Evolutionary conservation across 2,797 vertebrate species (phyloP), one percentile per base, ranked within the genome.

Genomic region (Sebastes vulpes): DNA sequence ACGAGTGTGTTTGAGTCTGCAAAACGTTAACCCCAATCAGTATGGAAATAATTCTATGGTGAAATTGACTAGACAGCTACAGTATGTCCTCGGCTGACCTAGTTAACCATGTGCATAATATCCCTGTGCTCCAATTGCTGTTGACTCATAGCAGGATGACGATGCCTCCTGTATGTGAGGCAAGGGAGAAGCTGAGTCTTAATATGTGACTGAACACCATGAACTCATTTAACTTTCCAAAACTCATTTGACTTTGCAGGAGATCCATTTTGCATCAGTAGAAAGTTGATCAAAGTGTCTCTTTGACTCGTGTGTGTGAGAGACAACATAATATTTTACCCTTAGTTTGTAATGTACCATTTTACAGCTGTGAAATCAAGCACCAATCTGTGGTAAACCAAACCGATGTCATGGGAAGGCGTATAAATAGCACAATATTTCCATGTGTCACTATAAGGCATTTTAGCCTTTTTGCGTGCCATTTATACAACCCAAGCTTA

Each of bases 51-150:
- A 77, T 83, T 86, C 66, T 77, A 66, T 65, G 73, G n/a, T 74
- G 35, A 86, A 86, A 78, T 73, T 81, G 84, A 90, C 84, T 23
- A 80, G 86, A 89, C 82, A 53, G 70, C 83, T 35, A 71, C 72
- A 79, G 84, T 83, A 48, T 89, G 90, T 92, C 89, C 88, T 78
- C 57, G 8, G 54, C 72, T 89, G 93, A 93, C 89, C 91, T 77
- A 88, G 89, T 89, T 92, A 87, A 88, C 69, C 70, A 69, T 84
- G 80, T 81, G 81, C 83, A 87, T 85, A 89, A 80, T 87, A 83
- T 88, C 77, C 71, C 82, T 82, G 74, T 83, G 79, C 86, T 89
- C 78, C 81, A 74, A 11, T 84, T 88, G 89, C 90, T 81, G 88
- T 91, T 91, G 91, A 92, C 83, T 89, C 87, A 78, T 58, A 65